These are phyloP conservation scores for Cyanoderma ruficeps DNA, from an alignment of 2,113 vertebrate genomes.

Conservation along the genomic window DNA sequence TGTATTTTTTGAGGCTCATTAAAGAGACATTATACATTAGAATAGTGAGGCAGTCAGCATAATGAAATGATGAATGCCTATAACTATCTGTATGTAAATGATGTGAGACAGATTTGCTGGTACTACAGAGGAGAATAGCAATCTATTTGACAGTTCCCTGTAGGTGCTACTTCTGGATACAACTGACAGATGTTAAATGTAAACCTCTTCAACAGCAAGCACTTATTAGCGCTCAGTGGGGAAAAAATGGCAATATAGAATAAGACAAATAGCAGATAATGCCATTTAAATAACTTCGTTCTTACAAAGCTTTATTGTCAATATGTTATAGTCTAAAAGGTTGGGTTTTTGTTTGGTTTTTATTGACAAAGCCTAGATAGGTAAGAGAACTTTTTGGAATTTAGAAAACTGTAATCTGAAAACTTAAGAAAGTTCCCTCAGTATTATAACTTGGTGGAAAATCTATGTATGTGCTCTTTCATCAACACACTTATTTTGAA, in stretches of 20 bases:
- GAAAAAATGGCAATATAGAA: slow-evolving; percentile 54
- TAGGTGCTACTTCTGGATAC: slow-evolving; percentile 69
- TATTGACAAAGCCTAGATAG: background rate
- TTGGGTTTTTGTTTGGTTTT: background rate
- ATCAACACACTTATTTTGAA: background rate
- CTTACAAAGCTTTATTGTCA: slow-evolving; percentile 24
- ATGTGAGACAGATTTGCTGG: slow-evolving; percentile 74
- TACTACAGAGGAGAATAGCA: slow-evolving; percentile 68
- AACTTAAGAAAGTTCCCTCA: background rate
- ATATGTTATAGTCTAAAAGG: background rate
- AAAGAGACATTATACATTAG: slow-evolving; percentile 81
- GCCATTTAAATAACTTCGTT: slow-evolving; percentile 64
- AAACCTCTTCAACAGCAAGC: slow-evolving; percentile 66
- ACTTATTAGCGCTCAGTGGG: slow-evolving; percentile 68
- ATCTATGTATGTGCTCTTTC: background rate
- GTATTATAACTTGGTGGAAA: background rate
- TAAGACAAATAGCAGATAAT: slow-evolving; percentile 66
- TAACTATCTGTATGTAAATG: slow-evolving; percentile 80
- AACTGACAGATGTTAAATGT: slow-evolving; percentile 76
- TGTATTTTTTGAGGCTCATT: slow-evolving; percentile 85
- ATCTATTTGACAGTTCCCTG: slow-evolving; percentile 71
- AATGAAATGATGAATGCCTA: slow-evolving; percentile 80
- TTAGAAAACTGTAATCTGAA: background rate
- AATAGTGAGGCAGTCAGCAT: slow-evolving; percentile 76
- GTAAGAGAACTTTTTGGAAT: background rate